These are phyloP conservation scores for Rhinichthys osculus DNA, from an alignment of 2,797 vertebrate genomes.

Conservation along the genomic window DNA sequence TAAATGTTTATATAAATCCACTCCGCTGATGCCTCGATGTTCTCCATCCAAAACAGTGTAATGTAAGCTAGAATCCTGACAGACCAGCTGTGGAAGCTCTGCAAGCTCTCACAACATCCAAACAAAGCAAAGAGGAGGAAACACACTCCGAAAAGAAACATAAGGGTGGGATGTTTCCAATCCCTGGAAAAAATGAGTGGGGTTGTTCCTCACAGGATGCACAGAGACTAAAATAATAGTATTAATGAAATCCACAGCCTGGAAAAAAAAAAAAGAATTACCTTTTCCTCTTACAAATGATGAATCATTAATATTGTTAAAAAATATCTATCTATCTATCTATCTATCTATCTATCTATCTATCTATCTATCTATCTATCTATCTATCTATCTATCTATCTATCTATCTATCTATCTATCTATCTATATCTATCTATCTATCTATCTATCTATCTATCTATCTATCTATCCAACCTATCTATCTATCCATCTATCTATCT, in stretches of 20 bases:
- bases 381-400: too few species aligned
- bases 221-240: constrained; percentile 67
- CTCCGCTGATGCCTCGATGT: constrained; percentile 9
- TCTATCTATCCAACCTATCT: too few species aligned
- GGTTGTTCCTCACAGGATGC: constrained; percentile 58
- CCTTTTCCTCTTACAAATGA: neutral
- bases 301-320: neutral
- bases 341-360: too few species aligned
- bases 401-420: too few species aligned
- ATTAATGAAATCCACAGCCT: constrained; percentile 61
- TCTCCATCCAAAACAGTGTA: constrained; percentile 9
- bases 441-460: too few species aligned
- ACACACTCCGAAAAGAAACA: neutral
- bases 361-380: too few species aligned
- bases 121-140: constrained; percentile 42
- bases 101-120: constrained; percentile 57
- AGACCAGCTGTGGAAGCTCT: constrained; percentile 61
- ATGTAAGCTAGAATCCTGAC: constrained; percentile 32
- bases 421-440: too few species aligned
- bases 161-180: constrained; percentile 37
- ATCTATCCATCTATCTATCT: too few species aligned
- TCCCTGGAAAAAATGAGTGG: constrained; percentile 51
- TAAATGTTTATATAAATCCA: constrained; percentile 68
- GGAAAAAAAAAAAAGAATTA: constrained; percentile 27
- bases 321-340: too few species aligned